Conservation (phyloP, 2,888 invertebrate genomes). For the Volucella inanis region DNA sequence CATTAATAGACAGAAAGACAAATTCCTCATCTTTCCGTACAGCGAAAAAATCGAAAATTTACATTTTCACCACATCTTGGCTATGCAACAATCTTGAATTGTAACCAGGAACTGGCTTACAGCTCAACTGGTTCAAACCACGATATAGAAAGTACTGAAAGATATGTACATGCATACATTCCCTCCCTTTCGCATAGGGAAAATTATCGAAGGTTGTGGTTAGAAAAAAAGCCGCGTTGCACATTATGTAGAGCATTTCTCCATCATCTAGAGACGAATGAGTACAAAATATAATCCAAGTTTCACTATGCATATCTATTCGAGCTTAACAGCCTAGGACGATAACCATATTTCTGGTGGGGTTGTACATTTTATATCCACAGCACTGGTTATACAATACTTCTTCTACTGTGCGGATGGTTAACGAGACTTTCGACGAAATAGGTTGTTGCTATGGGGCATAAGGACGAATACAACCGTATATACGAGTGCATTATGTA, state of each 20-base stretch:
- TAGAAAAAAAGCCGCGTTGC: constrained; percentile 44
- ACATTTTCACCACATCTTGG: constrained; percentile 38
- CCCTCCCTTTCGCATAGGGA: constrained; percentile 12
- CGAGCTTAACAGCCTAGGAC: constrained; percentile 64
- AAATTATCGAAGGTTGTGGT: constrained; percentile 30
- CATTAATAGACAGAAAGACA: too few relatives aligned
- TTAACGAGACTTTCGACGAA: constrained; percentile 61
- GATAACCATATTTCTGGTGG: constrained; percentile 49
- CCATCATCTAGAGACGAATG: constrained; percentile 25
- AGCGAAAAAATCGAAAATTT: background rate
- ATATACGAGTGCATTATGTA: background rate
- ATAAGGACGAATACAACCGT: background rate
- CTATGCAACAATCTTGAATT: constrained; percentile 24
- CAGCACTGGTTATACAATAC: constrained; percentile 40
- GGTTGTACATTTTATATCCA: constrained; percentile 19
- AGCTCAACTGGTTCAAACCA: constrained; percentile 25
- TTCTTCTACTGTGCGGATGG: constrained; percentile 44
- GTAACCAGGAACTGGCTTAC: constrained; percentile 37
- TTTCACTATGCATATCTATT: constrained; percentile 30
- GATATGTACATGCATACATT: background rate
- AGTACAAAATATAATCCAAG: constrained; percentile 50
- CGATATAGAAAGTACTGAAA: constrained; percentile 1
- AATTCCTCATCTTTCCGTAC: too few relatives aligned
- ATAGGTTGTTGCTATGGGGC: constrained; percentile 12
- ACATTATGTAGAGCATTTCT: constrained; percentile 40